Conservation (phyloP, 2,113 vertebrate species). For the Tachycineta bicolor region DNA sequence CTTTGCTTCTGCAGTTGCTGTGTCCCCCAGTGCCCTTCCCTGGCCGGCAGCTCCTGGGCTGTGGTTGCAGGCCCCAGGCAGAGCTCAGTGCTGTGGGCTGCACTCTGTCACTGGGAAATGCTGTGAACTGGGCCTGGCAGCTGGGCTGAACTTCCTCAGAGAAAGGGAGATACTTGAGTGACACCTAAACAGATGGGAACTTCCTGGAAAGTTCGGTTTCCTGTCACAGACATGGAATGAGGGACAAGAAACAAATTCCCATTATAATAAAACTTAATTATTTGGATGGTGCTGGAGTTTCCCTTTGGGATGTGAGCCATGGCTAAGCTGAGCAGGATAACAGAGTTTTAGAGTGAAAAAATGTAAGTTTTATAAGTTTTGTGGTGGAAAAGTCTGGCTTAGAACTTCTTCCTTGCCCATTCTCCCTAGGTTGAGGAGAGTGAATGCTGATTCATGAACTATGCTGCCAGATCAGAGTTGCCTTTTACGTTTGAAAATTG, state of each 20-base stretch:
- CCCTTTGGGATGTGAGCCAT: not conserved
- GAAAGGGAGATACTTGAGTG: not conserved
- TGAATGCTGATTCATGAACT: not conserved
- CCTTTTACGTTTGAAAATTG: not conserved
- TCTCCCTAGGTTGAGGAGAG: not conserved
- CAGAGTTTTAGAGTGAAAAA: not conserved
- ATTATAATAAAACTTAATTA: not conserved
- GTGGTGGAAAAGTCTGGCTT: not conserved
- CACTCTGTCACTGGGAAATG: not conserved
- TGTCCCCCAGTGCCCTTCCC: not conserved
- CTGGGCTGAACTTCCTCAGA: not conserved
- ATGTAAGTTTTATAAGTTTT: rapidly evolving
- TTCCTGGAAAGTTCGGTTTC: not conserved
- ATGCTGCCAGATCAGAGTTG: not conserved
- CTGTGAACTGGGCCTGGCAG: not conserved
- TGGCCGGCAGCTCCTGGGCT: rapidly evolving
- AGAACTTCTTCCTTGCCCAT: not conserved
- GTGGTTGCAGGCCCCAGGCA: not conserved
- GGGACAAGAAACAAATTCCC: not conserved
- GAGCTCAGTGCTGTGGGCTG: not conserved
- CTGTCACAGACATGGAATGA: not conserved
- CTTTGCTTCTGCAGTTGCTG: not conserved
- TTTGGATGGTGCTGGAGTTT: not conserved
- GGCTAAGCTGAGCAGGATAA: not conserved
- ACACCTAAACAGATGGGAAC: not conserved